Conservation (phyloP, 2,113 vertebrate genomes). For the Pristiophorus japonicus region DNA sequence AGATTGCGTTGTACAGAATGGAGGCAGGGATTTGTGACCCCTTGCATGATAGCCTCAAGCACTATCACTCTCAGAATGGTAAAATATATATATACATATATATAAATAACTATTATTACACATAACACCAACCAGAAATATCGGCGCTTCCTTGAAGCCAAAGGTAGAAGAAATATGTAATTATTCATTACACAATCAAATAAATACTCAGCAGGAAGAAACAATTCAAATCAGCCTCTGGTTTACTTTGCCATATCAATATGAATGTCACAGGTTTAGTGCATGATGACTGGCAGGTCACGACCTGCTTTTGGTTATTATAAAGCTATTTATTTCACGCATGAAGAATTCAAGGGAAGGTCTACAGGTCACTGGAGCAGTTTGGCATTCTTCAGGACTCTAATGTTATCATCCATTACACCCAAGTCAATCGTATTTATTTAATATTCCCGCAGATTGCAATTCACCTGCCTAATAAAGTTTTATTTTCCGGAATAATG, state of each 20-base stretch:
- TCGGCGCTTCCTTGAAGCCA: background rate
- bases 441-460: background rate
- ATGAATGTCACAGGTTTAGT: background rate
- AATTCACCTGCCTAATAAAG: slow-evolving; percentile 4
- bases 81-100: background rate
- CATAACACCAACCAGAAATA: background rate
- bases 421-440: background rate
- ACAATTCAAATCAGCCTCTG: background rate
- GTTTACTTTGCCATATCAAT: background rate
- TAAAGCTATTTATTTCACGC: slow-evolving; percentile 34
- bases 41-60: background rate
- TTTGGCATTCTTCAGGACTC: background rate
- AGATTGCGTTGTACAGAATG: background rate
- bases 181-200: background rate
- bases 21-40: background rate
- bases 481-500: slow-evolving; percentile 3
- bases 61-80: background rate
- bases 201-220: background rate
- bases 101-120: background rate
- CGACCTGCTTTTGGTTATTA: slow-evolving; percentile 16
- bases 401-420: background rate
- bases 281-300: background rate
- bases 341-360: background rate
- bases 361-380: background rate
- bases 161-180: background rate